A percentile compares a stretch with the other conserved stretches of the same genome.
These are phyloP conservation scores for Thera obeliscata DNA, from an alignment of 2,888 invertebrate genomes.

Conservation along the genomic window DNA sequence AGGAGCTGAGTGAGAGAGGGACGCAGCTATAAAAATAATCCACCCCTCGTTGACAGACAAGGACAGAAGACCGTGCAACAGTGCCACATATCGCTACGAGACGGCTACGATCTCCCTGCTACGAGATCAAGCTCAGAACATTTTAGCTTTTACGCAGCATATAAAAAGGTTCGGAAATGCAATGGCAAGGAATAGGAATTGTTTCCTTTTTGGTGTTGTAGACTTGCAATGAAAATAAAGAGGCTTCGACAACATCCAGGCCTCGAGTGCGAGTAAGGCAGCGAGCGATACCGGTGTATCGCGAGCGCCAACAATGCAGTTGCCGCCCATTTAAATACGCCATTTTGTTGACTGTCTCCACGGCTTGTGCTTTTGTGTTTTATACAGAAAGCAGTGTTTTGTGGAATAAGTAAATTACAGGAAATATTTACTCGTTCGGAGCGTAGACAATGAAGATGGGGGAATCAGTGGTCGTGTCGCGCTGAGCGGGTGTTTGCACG, in stretches of 20 bases:
- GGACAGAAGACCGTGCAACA: slow-evolving; percentile 72
- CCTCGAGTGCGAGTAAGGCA: slow-evolving; percentile 66
- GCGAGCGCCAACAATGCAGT: slow-evolving; percentile 74
- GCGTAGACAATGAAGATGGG: slow-evolving; percentile 55
- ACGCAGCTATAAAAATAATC: slow-evolving; percentile 70
- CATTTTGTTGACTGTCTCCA: slow-evolving; percentile 83
- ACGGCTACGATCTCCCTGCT: slow-evolving; percentile 51
- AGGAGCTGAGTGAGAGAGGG: slow-evolving; percentile 71
- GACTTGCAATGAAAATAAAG: slow-evolving; percentile 69
- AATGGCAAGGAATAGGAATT: slow-evolving; percentile 37
- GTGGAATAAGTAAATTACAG: slow-evolving; percentile 77
- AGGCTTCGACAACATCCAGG: slow-evolving; percentile 37
- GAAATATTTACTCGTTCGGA: slow-evolving; percentile 76
- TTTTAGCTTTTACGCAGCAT: slow-evolving; percentile 40
- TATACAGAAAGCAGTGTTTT: slow-evolving; percentile 78
- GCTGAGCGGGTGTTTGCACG: slow-evolving; percentile 34
- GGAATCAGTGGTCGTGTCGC: slow-evolving; percentile 34
- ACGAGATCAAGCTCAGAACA: slow-evolving; percentile 22
- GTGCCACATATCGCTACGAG: slow-evolving; percentile 67
- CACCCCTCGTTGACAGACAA: slow-evolving; percentile 57
- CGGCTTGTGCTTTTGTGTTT: slow-evolving; percentile 71
- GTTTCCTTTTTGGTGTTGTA: slow-evolving; percentile 54
- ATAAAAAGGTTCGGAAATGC: slow-evolving; percentile 44
- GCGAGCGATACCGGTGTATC: slow-evolving; percentile 59
- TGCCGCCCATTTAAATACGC: slow-evolving; percentile 84